Evolutionary conservation across 2,888 invertebrate genomes (phyloP), one percentile per base, ranked within the genome.

Genomic region (Cheilosia variabilis): DNA sequence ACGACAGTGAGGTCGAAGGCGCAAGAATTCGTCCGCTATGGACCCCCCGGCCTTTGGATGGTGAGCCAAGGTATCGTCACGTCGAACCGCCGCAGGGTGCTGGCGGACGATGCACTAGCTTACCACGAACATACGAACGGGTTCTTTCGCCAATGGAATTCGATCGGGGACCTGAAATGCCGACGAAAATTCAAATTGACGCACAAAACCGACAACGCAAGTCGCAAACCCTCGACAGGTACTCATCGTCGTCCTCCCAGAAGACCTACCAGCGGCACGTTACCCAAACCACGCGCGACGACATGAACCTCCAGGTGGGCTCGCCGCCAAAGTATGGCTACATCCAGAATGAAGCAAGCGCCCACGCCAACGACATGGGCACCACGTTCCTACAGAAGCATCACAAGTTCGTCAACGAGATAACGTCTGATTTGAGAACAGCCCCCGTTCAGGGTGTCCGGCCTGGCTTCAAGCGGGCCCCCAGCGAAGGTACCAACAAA

Each of bases 321-420:
- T 93, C 94, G 52, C 94, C 94, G 34, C 94, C 95, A 0, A 93
- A 95, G 87, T 94, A 94, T 79, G 94, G 94, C 58, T 94, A 93
- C 88, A 90, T 93, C 62, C 93, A 93, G 53, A 92, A 92, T 15
- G 91, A 90, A 55, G 90, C 90, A 1, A 91, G 89, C 68, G 92
- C 93, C n/a, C 94, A 94, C 89, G 95, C 95, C 93, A 94, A 93
- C 88, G 94, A 94, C 83, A 94, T 96, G 95, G 94, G 94, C 31
- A 93, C 94, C 81, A 94, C 94, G 79, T 95, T 96, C 91, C 95
- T 95, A 89, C 93, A 94, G 57, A 95, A 95, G 90, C 94, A 95
- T 1, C 95, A 95, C 89, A 94, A 95, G 89, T 96, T 96, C 89
- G 94, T 94, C 34, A 93, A 93, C 77, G 95, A 95, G 83, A 93